Evolutionary conservation across 2,888 invertebrate species (phyloP).

Genomic region (Spodoptera littoralis): DNA sequence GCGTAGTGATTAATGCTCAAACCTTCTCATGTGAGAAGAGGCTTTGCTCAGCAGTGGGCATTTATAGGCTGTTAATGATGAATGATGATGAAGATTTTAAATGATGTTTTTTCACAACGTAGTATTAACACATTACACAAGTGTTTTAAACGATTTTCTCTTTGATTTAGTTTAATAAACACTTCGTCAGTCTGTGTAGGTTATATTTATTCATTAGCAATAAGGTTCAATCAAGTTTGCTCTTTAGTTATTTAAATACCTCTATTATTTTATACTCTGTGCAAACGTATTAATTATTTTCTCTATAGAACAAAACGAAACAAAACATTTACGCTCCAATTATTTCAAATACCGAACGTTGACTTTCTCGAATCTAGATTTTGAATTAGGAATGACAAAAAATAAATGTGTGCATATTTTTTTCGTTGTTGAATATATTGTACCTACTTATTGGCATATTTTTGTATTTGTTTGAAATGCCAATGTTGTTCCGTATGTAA

Average conservation of each 20-base stretch:
- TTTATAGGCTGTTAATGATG: too few species aligned
- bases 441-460: too few species aligned
- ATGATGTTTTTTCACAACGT: too few species aligned
- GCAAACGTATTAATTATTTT: neutral
- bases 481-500: too few species aligned
- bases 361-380: too few species aligned
- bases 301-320: too few species aligned
- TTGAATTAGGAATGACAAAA: slow-evolving; percentile 3
- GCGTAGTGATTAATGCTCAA: too few species aligned
- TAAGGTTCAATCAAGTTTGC: neutral
- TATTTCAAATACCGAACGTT: neutral
- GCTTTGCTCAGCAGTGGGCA: too few species aligned
- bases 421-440: too few species aligned
- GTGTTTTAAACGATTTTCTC: neutral
- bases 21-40: too few species aligned
- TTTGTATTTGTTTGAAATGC: too few species aligned
- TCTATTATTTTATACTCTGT: slow-evolving; percentile 11
- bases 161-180: neutral
- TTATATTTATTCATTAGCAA: slow-evolving; percentile 16
- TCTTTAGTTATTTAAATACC: slow-evolving; percentile 19
- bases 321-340: slow-evolving; percentile 1
- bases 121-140: neutral
- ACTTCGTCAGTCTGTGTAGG: neutral
- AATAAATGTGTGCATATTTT: neutral
- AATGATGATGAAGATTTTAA: too few species aligned